Evolutionary conservation across 2,797 vertebrate genomes (phyloP).

Genomic region (Sciurus vulgaris): DNA sequence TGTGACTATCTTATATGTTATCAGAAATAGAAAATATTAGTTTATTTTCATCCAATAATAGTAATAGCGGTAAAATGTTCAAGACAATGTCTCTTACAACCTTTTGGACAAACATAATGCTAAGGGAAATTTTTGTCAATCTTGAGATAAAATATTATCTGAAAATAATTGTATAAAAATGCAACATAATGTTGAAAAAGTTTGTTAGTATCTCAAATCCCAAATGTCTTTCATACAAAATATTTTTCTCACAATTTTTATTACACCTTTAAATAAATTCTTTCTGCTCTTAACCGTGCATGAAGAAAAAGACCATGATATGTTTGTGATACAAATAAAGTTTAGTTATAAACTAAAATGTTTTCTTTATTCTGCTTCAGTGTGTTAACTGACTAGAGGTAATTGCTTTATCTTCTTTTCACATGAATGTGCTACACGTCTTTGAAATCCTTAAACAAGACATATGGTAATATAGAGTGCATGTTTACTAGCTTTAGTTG

Average conservation of each 20-base stretch:
- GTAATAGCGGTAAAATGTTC: background rate
- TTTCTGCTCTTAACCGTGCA: slow-evolving; percentile 54
- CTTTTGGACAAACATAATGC: background rate
- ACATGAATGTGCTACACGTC: slow-evolving; percentile 74
- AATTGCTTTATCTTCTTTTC: slow-evolving; percentile 82
- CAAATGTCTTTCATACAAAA: slow-evolving; percentile 47
- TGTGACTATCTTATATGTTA: background rate
- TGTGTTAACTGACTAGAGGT: slow-evolving; percentile 83
- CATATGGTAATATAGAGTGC: slow-evolving; percentile 68
- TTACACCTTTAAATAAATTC: slow-evolving; percentile 33
- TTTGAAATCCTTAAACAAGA: slow-evolving; percentile 65
- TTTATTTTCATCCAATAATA: background rate
- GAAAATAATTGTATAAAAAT: background rate
- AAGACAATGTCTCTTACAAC: background rate
- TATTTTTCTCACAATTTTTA: slow-evolving; percentile 39
- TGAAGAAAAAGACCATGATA: slow-evolving; percentile 66
- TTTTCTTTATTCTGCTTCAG: slow-evolving; percentile 79
- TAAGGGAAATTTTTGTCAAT: background rate
- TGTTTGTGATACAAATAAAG: slow-evolving; percentile 73
- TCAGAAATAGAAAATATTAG: background rate
- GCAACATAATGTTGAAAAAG: background rate
- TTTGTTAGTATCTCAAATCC: background rate
- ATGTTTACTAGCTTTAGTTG: slow-evolving; percentile 81
- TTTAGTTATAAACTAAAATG: slow-evolving; percentile 78
- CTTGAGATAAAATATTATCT: too few species aligned